Evolutionary conservation across 2,113 vertebrate genomes (phyloP).

Genomic region (Lucifuga dentata): DNA sequence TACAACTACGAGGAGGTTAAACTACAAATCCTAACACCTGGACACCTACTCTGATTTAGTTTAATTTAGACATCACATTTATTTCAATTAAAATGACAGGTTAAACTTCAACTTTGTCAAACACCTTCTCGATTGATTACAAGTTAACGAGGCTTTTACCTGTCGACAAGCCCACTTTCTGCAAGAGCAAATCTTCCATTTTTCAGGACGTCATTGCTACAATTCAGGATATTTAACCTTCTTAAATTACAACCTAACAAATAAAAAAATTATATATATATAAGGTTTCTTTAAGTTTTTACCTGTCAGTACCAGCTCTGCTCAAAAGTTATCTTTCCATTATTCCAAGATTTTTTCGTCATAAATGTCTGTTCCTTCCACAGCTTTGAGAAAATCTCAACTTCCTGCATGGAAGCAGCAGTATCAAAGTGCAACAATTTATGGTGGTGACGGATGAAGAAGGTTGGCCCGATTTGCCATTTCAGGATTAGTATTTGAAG

Average conservation of each 20-base stretch:
- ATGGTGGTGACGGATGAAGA: slow-evolving; percentile 26
- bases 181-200: slow-evolving; percentile 8
- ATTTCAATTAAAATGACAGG: too few relatives aligned
- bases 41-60: too few relatives aligned
- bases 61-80: too few relatives aligned
- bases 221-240: not conserved
- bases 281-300: not conserved
- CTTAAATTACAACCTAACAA: not conserved
- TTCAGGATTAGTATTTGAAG: not conserved
- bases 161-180: not conserved
- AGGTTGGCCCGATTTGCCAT: slow-evolving; percentile 38
- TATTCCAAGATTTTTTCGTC: not conserved
- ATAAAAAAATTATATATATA: too few relatives aligned
- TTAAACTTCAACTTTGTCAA: not conserved
- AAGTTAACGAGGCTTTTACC: not conserved
- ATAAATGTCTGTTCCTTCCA: not conserved
- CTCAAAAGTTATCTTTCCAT: slow-evolving; percentile 29
- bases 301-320: slow-evolving; percentile 49
- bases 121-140: not conserved
- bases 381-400: slow-evolving; percentile 10
- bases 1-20: too few relatives aligned
- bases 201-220: not conserved
- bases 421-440: slow-evolving; percentile 74
- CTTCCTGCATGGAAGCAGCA: slow-evolving; percentile 54
- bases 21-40: too few relatives aligned